phyloP scores from a whole-genome alignment of 2,113 vertebrate genomes.

The Eublepharis macularius region DNA sequence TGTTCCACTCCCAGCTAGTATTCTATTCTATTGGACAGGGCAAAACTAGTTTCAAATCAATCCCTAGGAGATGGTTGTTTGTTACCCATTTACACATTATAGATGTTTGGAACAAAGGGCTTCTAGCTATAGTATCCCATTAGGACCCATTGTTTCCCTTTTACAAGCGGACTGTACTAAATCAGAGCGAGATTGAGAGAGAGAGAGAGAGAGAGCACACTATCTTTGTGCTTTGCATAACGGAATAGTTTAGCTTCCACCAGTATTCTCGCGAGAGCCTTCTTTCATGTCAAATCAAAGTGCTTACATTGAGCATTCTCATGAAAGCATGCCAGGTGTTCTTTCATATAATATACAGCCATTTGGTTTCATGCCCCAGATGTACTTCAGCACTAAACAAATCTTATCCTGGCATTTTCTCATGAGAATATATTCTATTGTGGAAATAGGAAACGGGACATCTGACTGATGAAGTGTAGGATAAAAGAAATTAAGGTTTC shows the following conservation, averaged over 20 bases:
- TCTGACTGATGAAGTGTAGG: constrained; percentile 19
- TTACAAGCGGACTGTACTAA: neutral
- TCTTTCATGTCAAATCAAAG: constrained; percentile 16
- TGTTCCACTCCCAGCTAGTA: neutral
- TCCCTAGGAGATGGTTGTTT: neutral
- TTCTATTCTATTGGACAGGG: neutral
- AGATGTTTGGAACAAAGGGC: neutral
- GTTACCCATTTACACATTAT: neutral
- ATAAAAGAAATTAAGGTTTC: constrained; percentile 31
- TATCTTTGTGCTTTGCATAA: constrained; percentile 13
- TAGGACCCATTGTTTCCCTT: neutral
- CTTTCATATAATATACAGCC: constrained; percentile 23
- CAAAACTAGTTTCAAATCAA: neutral
- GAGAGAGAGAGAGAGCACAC: neutral
- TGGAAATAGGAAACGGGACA: neutral
- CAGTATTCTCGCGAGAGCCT: constrained; percentile 13
- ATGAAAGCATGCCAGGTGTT: constrained; percentile 23
- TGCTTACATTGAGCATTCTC: constrained; percentile 7
- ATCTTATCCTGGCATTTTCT: constrained; percentile 7
- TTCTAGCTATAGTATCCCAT: neutral
- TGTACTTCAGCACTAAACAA: constrained; percentile 19
- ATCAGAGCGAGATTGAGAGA: too few relatives aligned
- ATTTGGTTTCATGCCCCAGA: constrained; percentile 35
- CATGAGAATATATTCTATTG: constrained; percentile 26
- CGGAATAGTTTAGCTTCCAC: constrained; percentile 2